Evolutionary conservation across 2,888 invertebrate genomes (phyloP).

Genomic region (Aporophyla nigra): DNA sequence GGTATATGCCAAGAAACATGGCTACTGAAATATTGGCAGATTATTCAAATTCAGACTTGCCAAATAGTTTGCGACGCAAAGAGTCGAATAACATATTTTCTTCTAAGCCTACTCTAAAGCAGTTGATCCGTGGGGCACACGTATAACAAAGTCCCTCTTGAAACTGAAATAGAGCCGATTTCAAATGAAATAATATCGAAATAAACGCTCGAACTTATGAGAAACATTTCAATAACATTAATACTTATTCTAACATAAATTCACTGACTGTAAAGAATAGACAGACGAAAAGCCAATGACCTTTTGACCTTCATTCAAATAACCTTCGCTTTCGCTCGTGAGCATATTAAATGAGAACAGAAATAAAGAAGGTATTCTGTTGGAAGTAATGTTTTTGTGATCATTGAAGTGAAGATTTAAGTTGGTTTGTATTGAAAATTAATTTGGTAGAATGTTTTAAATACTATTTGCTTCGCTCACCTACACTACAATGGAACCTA

Average conservation of each 20-base stretch:
- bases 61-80: not conserved
- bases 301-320: constrained; percentile 8
- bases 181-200: not conserved
- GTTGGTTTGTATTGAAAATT: not conserved
- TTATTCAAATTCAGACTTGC: not conserved
- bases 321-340: not conserved
- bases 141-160: constrained; percentile 17
- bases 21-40: not conserved
- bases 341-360: not conserved
- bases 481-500: not conserved
- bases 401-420: not conserved
- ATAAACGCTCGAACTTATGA: not conserved
- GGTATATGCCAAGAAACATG: not conserved
- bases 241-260: constrained; percentile 21
- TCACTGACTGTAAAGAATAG: constrained; percentile 11
- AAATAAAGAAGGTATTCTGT: constrained; percentile 17
- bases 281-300: constrained; percentile 2
- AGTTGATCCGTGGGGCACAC: not conserved
- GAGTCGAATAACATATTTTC: not conserved
- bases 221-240: constrained; percentile 23
- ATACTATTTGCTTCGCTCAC: not conserved
- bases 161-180: not conserved
- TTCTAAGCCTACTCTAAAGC: not conserved
- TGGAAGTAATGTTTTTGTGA: not conserved
- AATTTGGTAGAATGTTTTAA: not conserved